Base-by-base conservation (phyloP, 2,797 vertebrate genomes). In the Enteromius unitaeniatus region DNA sequence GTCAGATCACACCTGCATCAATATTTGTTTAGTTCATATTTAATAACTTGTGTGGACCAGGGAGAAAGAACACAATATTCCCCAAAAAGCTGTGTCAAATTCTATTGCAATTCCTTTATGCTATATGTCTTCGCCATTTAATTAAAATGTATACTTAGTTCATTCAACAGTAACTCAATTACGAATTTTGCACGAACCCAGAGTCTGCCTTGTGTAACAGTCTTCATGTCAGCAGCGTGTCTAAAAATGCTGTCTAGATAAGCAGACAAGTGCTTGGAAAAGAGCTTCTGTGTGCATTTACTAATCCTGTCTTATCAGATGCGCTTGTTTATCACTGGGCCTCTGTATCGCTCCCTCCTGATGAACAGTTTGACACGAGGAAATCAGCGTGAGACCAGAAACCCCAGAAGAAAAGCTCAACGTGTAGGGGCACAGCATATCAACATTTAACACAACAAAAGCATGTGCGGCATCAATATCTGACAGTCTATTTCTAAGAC, bases 271-370 rank as follows among this genome's bases (percentile, higher is more conserved):
- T 9, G 37, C 60, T 21, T 37, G 4, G 8, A 77, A 77, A 58
- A 77, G 47, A 31, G 70, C 70, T 34, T 34, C 64, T 19, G 47
- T 28, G 31, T 67, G 11, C 26, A n/a, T 72, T 82, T 85, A 73
- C 86, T 82, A 72, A 87, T 85, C 60, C 67, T 62, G 7, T 40
- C 75, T 86, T 80, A 73, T 79, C 75, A 77, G 78, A 79, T 85
- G 40, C 62, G 21, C 68, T 65, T 51, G n/a, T 72, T 37, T 72
- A 82, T 77, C 42, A 15, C 58, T 51, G 70, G 37, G 60, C 67
- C 73, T 77, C 68, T 53, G 10, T 55, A 37, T 72, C 72, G 21
- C 68, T 15, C 40, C 31, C 17, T 72, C 34, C 78, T 58, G 58
- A 78, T 81, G 49, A 83, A 77, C 81, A 78, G 81, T 47, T 69